phyloP scores from a whole-genome alignment of 2,888 invertebrate species.

The Chrysolina oricalcia region DNA sequence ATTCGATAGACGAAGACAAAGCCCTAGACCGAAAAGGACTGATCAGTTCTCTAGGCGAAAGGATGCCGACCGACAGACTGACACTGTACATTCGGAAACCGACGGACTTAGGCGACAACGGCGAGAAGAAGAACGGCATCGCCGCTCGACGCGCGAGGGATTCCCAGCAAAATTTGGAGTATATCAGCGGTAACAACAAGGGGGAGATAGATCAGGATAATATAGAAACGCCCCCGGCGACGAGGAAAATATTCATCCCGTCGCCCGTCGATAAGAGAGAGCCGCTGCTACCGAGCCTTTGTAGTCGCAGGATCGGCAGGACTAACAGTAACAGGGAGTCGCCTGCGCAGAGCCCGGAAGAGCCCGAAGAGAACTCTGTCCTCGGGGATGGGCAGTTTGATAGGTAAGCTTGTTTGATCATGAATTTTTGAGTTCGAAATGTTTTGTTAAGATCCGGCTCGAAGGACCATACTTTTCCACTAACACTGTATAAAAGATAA shows the following conservation, averaged over 20 bases:
- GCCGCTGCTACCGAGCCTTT: slow-evolving; percentile 72
- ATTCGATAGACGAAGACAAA: slow-evolving; percentile 74
- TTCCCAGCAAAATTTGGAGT: slow-evolving; percentile 56
- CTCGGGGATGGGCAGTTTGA: slow-evolving; percentile 88
- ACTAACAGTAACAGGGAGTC: slow-evolving; percentile 60
- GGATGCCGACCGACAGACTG: slow-evolving; percentile 73
- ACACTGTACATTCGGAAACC: slow-evolving; percentile 77
- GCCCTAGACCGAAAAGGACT: slow-evolving; percentile 73
- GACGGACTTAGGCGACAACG: slow-evolving; percentile 48
- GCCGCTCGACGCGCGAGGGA: slow-evolving; percentile 52
- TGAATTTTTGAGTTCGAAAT: neutral
- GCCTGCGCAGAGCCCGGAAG: slow-evolving; percentile 59
- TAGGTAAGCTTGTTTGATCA: slow-evolving; percentile 73
- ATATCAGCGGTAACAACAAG: slow-evolving; percentile 73
- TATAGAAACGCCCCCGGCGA: slow-evolving; percentile 91
- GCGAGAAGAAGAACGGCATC: slow-evolving; percentile 34
- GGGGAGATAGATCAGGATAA: slow-evolving; percentile 93
- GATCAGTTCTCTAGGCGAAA: slow-evolving; percentile 74
- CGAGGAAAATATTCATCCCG: slow-evolving; percentile 80
- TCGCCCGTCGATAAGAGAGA: slow-evolving; percentile 76
- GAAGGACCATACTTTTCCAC: neutral
- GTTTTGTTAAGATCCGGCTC: neutral
- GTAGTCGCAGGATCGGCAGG: slow-evolving; percentile 73
- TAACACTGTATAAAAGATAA: slow-evolving; percentile 2
- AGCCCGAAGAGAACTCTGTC: slow-evolving; percentile 72